Conservation (phyloP, 2,888 invertebrate genomes). For the Drosophila pseudotalamancana region DNA sequence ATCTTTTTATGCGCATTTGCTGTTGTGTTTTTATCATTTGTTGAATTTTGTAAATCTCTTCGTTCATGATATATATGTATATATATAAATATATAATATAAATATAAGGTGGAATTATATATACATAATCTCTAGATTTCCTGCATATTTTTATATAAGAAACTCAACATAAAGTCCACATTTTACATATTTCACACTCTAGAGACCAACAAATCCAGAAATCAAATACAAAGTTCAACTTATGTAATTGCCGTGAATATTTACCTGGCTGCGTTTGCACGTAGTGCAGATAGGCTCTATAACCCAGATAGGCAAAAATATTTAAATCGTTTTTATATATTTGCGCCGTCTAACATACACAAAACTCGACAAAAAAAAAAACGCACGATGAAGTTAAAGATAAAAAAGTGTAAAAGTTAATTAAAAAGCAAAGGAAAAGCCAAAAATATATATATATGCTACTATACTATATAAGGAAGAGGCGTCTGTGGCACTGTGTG, state of each 20-base stretch:
- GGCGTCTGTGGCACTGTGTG: not conserved
- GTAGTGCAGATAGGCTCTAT: slow-evolving; percentile 79
- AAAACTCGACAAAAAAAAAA: not conserved
- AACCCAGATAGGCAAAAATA: slow-evolving; percentile 82
- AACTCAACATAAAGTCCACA: too few relatives aligned
- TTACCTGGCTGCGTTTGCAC: slow-evolving; percentile 72
- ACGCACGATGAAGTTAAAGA: not conserved
- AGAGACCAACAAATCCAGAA: not conserved
- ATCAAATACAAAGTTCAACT: not conserved
- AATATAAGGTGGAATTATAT: too few relatives aligned
- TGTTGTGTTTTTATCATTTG: too few relatives aligned
- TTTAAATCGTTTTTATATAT: slow-evolving; percentile 48
- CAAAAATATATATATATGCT: not conserved
- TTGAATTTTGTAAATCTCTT: too few relatives aligned
- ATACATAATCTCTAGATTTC: too few relatives aligned
- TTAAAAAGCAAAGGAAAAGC: slow-evolving; percentile 18
- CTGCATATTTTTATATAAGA: too few relatives aligned
- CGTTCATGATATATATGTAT: too few relatives aligned
- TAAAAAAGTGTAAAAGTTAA: slow-evolving; percentile 23
- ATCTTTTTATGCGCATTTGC: too few relatives aligned
- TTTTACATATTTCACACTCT: too few relatives aligned
- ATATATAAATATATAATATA: too few relatives aligned
- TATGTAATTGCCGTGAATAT: slow-evolving; percentile 17
- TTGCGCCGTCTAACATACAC: not conserved
- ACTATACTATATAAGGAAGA: not conserved